Percentiles rank a stretch among this genome's conserved stretches.
Evolutionary conservation across 1,140 invertebrate species (phyloP).

Genomic region (Rhyacophila brunnea): DNA sequence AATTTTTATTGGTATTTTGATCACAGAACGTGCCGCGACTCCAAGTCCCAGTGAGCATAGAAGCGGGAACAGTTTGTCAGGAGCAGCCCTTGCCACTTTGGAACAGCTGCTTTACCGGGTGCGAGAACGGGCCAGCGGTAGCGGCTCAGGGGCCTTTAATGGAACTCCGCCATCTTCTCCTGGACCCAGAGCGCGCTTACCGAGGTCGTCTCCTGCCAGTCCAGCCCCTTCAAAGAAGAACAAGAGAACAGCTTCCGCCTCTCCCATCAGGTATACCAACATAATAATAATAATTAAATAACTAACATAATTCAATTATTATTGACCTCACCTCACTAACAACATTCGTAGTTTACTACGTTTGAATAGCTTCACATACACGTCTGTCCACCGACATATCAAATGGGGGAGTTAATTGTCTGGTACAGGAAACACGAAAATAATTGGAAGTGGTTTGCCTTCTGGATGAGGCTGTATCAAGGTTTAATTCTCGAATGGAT

Average conservation of each 20-base stretch:
- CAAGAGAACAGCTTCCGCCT: constrained; percentile 73
- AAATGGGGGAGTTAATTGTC: too few relatives aligned
- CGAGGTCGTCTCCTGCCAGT: constrained; percentile 69
- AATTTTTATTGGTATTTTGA: too few relatives aligned
- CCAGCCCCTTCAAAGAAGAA: constrained; percentile 70
- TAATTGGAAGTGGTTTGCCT: too few relatives aligned
- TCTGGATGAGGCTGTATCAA: too few relatives aligned
- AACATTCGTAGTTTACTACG: too few relatives aligned
- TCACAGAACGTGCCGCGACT: constrained; percentile 30
- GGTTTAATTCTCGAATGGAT: too few relatives aligned
- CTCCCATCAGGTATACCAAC: constrained; percentile 66
- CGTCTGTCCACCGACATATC: too few relatives aligned
- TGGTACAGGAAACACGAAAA: too few relatives aligned
- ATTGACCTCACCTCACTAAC: too few relatives aligned
- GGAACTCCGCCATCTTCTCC: constrained; percentile 57
- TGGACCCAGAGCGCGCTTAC: constrained; percentile 55
- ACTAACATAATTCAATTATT: too few relatives aligned
- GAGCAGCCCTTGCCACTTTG: constrained; percentile 52
- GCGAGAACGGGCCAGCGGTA: constrained; percentile 42
- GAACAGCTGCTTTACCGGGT: constrained; percentile 57
- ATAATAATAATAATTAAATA: too few relatives aligned
- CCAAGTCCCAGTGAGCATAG: constrained; percentile 27
- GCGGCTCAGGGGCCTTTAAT: constrained; percentile 18
- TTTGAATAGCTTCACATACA: too few relatives aligned
- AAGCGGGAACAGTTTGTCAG: constrained; percentile 26